phyloP scores from a whole-genome alignment of 2,797 vertebrate genomes.

The Characodon lateralis region DNA sequence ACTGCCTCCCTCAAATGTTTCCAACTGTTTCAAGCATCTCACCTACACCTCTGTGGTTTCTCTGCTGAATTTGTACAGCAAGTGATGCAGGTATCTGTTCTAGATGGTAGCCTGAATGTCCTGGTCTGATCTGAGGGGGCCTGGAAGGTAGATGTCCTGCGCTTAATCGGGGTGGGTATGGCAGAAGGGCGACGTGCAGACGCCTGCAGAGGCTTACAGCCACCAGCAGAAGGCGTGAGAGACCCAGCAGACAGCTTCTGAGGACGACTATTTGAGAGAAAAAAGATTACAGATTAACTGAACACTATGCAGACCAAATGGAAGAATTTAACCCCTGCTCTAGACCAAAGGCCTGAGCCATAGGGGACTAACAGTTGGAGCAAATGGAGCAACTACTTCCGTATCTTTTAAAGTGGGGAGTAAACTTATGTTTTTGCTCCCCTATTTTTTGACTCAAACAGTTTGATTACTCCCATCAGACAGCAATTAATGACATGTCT shows the following conservation, averaged over 20 bases:
- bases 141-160: slow-evolving; percentile 75
- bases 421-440: neutral
- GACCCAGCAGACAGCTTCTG: slow-evolving; percentile 43
- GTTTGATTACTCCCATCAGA: neutral
- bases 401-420: too few relatives aligned
- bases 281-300: neutral
- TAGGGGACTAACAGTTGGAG: neutral
- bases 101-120: slow-evolving; percentile 3
- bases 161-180: slow-evolving; percentile 83
- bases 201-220: slow-evolving; percentile 58
- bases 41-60: slow-evolving; percentile 71
- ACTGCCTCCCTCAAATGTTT: neutral
- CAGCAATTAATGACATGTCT: neutral
- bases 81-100: neutral
- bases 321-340: neutral
- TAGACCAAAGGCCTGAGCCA: neutral
- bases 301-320: neutral
- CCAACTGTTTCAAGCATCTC: slow-evolving; percentile 29
- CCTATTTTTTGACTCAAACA: too few relatives aligned
- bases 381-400: neutral
- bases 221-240: slow-evolving; percentile 61
- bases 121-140: slow-evolving; percentile 51
- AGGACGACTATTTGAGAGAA: slow-evolving; percentile 55
- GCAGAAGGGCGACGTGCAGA: slow-evolving; percentile 71
- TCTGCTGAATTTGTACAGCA: slow-evolving; percentile 28